Base-by-base conservation (phyloP, 2,888 invertebrate genomes). In the Sesamia inferens region DNA sequence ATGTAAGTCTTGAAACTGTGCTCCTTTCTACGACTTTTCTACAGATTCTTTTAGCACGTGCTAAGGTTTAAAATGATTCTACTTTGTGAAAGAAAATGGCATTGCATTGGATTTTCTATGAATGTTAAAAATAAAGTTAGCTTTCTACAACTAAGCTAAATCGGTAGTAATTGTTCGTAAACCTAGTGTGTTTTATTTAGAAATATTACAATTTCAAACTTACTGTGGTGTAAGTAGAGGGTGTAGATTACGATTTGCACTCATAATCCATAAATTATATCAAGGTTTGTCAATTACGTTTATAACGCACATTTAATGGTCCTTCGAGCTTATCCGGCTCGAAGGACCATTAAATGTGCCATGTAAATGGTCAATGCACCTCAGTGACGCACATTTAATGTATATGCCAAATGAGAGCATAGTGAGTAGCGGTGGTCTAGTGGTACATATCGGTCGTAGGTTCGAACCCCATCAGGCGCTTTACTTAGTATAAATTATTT, bases 21-120 rank as follows among this genome's bases (percentile, higher is more conserved):
- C 42, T 66, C 54, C 14, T n/a, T 66, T 66, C 47, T 31, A 48
- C 47, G n/a, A 75, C 31, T 69, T 75, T 64, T 64, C 76, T 64
- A 51, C 39, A 64, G 44, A 64, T 67, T 75, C 58, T 64, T 64
- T 66, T 59, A 70, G 58, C 48, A 57, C 66, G 71, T 70, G 65
- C 16, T 64, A 67, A 55, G 66, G 31, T 70, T 67, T 58, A 59
- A 63, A 70, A 65, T 68, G 59, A 47, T 69, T 51, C 42, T 58
- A 66, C 61, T 62, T 72, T 57, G 63, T 59, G 31, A 57, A 51
- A 59, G 67, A 61, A 77, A 77, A 63, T 51, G 39, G 44, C 31
- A 66, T 51, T 59, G 62, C 73, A 69, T 81, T 66, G 16, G 31
- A 72, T 73, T 77, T 77, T 59, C 66, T 61, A 69, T 62, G 58